Evolutionary conservation across 2,797 vertebrate species (phyloP), one percentile per base, ranked within the genome.

Genomic region (Todus mexicanus): DNA sequence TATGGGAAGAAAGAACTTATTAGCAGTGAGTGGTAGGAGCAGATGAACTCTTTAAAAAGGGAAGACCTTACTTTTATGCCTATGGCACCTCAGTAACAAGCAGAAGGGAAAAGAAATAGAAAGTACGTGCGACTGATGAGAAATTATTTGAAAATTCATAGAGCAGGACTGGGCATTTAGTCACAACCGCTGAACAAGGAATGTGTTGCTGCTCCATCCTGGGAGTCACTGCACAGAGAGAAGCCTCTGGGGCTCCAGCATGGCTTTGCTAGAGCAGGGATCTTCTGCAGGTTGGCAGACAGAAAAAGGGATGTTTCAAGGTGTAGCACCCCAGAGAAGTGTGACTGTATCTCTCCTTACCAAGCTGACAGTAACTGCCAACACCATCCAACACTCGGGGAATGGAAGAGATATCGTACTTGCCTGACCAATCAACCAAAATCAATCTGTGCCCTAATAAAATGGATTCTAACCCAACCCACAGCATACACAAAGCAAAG

Each of bases 121-220:
- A 92, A 63, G 54, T 70, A 48, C 3, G 3, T 73, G 63, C 91
- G 80, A 85, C 59, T 81, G 59, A 94, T 81, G 82, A 92, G 70
- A 82, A 87, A 91, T 87, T 65, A 83, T 75, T 87, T 84, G 79
- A 75, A 87, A 89, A 92, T 89, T 69, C 73, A 87, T 51, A 74
- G 59, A 93, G 54, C 60, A 68, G 92, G 65, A 92, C 87, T 69
- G 65, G 54, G 37, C 54, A 50, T 74, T 93, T 78, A 81, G 76
- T 54, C 78, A 80, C 65, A 85, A 37, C 11, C 27, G 38, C 27
- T 61, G 54, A 74, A 59, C 47, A 54, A 74, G 75, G 45, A 65
- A 75, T 29, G 57, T 31, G 45, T 35, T 57, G 31, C 63, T 87
- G 88, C 56, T 73, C 60, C 40, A 8, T 51, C 59, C 20, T 6